These are phyloP conservation scores for Ceraclea dissimilis DNA, from an alignment of 2,888 invertebrate species.

Conservation along the genomic window DNA sequence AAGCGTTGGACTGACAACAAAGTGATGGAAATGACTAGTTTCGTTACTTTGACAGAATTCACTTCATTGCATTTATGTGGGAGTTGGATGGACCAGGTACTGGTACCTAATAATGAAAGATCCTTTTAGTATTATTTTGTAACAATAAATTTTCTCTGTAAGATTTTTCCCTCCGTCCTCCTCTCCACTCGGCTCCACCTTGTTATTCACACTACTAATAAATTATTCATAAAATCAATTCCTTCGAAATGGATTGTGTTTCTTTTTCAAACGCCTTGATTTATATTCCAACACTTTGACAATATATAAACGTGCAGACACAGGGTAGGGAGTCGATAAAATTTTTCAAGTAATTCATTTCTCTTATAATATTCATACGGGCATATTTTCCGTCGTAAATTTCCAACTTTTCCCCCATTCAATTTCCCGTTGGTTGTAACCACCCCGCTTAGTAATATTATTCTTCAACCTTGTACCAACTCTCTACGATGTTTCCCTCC, in stretches of 20 bases:
- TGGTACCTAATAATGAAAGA: too few relatives aligned
- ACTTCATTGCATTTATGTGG: too few relatives aligned
- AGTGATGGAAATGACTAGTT: too few relatives aligned
- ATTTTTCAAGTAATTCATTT: constrained; percentile 12
- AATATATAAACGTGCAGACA: constrained; percentile 6
- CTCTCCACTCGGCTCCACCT: too few relatives aligned
- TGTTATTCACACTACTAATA: neutral
- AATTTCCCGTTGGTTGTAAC: constrained; percentile 15
- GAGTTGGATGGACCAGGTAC: too few relatives aligned
- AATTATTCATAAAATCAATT: constrained; percentile 11
- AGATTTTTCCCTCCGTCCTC: too few relatives aligned
- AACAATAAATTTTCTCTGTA: too few relatives aligned
- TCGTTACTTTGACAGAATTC: too few relatives aligned
- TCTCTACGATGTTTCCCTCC: neutral
- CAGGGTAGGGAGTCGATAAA: constrained; percentile 3
- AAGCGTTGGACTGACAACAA: too few relatives aligned
- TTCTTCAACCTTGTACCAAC: constrained; percentile 11
- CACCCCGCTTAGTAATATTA: constrained; percentile 24
- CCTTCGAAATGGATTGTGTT: constrained; percentile 9
- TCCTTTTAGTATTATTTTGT: too few relatives aligned
- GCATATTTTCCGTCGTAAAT: constrained; percentile 15
- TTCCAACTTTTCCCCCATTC: constrained; percentile 10
- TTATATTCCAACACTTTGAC: constrained; percentile 12
- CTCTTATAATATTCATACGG: constrained; percentile 17
- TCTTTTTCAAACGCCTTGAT: constrained; percentile 2